Evolutionary conservation across 2,797 vertebrate species (phyloP).

Genomic region (Sebastes umbrosus): DNA sequence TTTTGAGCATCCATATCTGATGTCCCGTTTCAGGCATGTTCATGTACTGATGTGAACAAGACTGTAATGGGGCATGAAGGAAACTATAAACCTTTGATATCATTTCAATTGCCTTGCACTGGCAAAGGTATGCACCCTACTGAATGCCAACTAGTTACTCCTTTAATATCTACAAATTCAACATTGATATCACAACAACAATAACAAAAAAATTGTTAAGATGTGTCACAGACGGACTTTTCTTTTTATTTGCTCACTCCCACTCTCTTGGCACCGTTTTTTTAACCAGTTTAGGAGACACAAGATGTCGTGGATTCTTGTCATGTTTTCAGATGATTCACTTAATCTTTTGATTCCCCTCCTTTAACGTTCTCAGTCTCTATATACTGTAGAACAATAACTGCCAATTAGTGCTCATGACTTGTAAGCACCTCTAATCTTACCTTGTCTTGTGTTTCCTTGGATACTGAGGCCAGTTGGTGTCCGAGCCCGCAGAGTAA

Average conservation of each 20-base stretch:
- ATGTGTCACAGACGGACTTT: constrained; percentile 2
- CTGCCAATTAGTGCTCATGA: neutral
- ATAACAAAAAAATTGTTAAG: neutral
- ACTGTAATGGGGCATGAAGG: neutral
- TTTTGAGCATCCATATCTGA: neutral
- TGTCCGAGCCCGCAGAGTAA: neutral
- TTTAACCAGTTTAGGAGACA: neutral
- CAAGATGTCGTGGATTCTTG: neutral
- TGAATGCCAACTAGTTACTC: neutral
- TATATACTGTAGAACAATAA: neutral
- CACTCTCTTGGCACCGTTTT: constrained; percentile 15
- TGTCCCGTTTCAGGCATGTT: neutral
- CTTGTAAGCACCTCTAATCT: neutral
- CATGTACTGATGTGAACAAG: neutral
- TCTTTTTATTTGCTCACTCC: constrained; percentile 19
- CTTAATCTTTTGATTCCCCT: neutral
- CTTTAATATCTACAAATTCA: constrained; percentile 21
- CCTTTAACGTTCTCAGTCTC: neutral
- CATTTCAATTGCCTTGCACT: neutral
- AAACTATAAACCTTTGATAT: constrained; percentile 10
- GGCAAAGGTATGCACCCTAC: neutral
- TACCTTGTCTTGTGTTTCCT: neutral
- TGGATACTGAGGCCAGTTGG: neutral
- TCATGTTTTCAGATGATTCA: neutral
- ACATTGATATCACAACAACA: neutral